Evolutionary conservation across 1,140 invertebrate species (phyloP).

Genomic region (Drosophila ficusphila): DNA sequence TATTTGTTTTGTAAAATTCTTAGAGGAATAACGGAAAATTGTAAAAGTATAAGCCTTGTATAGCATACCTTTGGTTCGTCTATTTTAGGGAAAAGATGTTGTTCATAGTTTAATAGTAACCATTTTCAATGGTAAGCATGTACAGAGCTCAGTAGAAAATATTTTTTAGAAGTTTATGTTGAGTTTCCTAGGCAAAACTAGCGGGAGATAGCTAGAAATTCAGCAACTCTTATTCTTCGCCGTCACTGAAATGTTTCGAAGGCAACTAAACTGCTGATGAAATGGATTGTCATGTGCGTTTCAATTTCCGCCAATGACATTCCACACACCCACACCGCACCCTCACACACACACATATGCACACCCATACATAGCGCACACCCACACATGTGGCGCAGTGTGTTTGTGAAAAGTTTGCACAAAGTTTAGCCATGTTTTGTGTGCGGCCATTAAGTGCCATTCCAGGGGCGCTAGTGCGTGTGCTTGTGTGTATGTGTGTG

Average conservation of each 20-base stretch:
- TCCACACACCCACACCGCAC: conserved; percentile 36
- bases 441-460: conserved; percentile 66
- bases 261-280: conserved; percentile 83
- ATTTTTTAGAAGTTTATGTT: not conserved
- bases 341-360: conserved; percentile 11
- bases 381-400: conserved; percentile 7
- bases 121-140: too few species aligned
- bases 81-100: too few species aligned
- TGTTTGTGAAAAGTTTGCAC: conserved; percentile 68
- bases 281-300: conserved; percentile 84
- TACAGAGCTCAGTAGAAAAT: not conserved
- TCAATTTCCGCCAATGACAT: conserved; percentile 83
- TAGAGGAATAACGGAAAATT: too few species aligned
- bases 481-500: conserved; percentile 3
- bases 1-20: too few species aligned
- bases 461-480: conserved; percentile 56
- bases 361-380: not conserved
- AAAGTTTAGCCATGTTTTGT: conserved; percentile 67
- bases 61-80: too few species aligned
- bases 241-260: conserved; percentile 60
- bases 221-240: not conserved
- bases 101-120: too few species aligned
- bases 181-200: not conserved
- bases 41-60: too few species aligned
- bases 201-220: not conserved